phyloP scores from a whole-genome alignment of 2,797 vertebrate genomes.

The Acropternis orthonyx region DNA sequence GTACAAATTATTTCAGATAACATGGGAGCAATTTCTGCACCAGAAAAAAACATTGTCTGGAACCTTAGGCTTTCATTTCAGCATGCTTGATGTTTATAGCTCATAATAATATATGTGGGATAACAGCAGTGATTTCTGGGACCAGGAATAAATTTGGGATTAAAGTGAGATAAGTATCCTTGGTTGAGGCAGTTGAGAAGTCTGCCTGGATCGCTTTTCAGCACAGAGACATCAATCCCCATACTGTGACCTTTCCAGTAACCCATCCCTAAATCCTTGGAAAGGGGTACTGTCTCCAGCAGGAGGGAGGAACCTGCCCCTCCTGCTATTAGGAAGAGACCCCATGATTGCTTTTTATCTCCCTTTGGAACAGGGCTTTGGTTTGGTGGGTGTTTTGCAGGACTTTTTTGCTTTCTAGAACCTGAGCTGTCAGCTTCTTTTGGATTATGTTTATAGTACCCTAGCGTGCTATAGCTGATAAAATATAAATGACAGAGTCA shows the following conservation, averaged over 20 bases:
- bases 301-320: not conserved
- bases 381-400: not conserved
- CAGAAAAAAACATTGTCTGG: constrained; percentile 10
- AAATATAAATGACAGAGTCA: constrained; percentile 51
- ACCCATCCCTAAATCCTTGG: not conserved
- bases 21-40: not conserved
- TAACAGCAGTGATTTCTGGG: constrained; percentile 32
- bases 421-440: constrained; percentile 57
- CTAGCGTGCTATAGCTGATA: constrained; percentile 50
- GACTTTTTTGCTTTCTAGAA: constrained; percentile 20
- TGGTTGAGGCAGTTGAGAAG: not conserved
- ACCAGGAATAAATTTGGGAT: constrained; percentile 34
- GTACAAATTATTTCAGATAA: constrained; percentile 2
- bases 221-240: not conserved
- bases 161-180: constrained; percentile 24
- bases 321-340: not conserved
- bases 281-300: not conserved
- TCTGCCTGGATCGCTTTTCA: not conserved
- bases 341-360: not conserved
- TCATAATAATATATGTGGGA: not conserved
- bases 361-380: not conserved
- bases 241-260: not conserved
- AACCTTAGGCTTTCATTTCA: constrained; percentile 23
- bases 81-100: not conserved
- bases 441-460: constrained; percentile 62